Conservation (phyloP, 1,140 invertebrate species). For the Propsilocerus akamusi region DNA sequence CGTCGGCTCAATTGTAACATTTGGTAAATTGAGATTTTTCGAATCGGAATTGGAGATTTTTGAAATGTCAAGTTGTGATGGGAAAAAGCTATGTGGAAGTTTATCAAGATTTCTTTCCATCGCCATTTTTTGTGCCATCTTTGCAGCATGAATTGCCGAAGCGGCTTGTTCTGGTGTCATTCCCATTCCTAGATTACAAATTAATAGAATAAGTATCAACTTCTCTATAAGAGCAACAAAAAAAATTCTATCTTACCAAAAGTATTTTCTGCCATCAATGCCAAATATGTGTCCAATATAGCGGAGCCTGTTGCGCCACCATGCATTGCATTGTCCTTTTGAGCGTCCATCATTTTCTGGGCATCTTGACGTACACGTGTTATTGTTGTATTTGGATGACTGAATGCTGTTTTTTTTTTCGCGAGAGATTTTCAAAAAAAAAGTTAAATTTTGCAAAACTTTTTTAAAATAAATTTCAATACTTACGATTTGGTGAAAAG, state of each 20-base stretch:
- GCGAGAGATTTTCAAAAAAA: too few species aligned
- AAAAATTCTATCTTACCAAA: conserved; percentile 26
- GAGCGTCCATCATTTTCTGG: conserved; percentile 39
- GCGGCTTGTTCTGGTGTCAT: conserved; percentile 32
- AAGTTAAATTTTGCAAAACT: conserved; percentile 6
- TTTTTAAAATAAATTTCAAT: not conserved
- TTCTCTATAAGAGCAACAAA: not conserved
- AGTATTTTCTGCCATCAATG: conserved; percentile 65
- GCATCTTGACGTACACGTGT: conserved; percentile 28
- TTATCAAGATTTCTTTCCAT: conserved; percentile 38
- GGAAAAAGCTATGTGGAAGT: conserved; percentile 16
- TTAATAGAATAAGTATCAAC: not conserved
- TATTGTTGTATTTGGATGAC: conserved; percentile 35
- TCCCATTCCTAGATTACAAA: conserved; percentile 22
- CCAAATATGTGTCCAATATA: conserved; percentile 64
- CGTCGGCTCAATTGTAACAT: not conserved
- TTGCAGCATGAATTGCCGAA: conserved; percentile 40
- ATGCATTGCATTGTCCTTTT: conserved; percentile 25
- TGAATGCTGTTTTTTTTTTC: conserved; percentile 34
- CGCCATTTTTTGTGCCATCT: conserved; percentile 48
- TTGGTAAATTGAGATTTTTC: conserved; percentile 1
- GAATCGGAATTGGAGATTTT: conserved; percentile 10
- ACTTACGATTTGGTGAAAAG: not conserved
- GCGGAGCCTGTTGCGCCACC: conserved; percentile 40
- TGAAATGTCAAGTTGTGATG: conserved; percentile 19